Evolutionary conservation across 2,113 vertebrate genomes (phyloP).

Genomic region (Galeopterus variegatus): DNA sequence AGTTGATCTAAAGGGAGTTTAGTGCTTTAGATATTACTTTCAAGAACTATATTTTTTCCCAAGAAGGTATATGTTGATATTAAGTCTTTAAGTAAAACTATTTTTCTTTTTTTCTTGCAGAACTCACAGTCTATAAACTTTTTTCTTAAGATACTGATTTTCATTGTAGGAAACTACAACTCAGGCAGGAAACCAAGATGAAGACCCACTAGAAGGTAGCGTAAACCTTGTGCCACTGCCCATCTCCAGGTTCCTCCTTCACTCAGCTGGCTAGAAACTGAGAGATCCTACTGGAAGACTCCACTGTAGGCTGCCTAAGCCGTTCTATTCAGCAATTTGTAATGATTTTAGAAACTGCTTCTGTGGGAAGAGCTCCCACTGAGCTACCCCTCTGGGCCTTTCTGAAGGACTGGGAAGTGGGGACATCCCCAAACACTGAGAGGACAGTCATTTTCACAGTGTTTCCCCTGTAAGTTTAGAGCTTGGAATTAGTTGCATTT

Average conservation of each 20-base stretch:
- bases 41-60: neutral
- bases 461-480: neutral
- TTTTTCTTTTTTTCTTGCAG: too few species aligned
- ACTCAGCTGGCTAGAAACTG: neutral
- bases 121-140: too few species aligned
- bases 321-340: neutral
- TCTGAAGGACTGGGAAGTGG: neutral
- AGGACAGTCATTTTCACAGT: too few species aligned
- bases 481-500: neutral
- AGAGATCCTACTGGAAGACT: neutral
- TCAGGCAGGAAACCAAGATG: slow-evolving; percentile 42
- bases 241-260: neutral
- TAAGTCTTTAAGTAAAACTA: neutral
- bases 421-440: neutral
- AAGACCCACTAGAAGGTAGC: slow-evolving; percentile 72
- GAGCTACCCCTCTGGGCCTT: neutral
- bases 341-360: neutral
- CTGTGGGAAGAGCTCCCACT: neutral
- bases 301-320: neutral
- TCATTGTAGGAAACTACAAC: slow-evolving; percentile 58
- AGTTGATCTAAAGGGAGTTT: neutral
- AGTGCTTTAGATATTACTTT: neutral
- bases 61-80: neutral
- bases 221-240: neutral
- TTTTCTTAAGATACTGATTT: neutral